Base-by-base conservation (phyloP, 2,797 vertebrate genomes). In the Antennarius maculatus region DNA sequence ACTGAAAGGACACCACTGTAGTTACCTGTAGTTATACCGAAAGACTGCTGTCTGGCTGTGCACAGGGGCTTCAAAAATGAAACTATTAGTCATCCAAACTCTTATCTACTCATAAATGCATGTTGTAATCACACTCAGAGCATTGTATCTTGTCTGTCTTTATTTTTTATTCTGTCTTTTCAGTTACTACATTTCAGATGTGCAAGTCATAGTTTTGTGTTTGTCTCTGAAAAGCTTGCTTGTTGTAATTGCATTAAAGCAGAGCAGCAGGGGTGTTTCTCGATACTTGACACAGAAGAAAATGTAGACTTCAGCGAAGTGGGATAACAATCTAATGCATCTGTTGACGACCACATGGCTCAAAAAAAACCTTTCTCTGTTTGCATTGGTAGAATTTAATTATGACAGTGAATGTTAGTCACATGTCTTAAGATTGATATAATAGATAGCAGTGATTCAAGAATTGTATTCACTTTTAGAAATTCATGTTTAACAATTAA, bases 41-140 rank as follows among this genome's bases (percentile, higher is more conserved):
- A 80, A 70, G 66, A 83, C 69, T 53, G 69, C 72, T 66, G 67
- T 81, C 82, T 79, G 74, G 56, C 47, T 74, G 71, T 51, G 74
- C 81, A 71, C 68, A 66, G 84, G 73, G 61, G 51, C 28, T 81
- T 72, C 71, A 75, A 69, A 85, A 86, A 89, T 79, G 86, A 79
- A 76, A 50, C 58, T 37, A 69, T 63, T 73, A 80, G 76, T 86
- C 83, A 80, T 68, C 56, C 14, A 0, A 71, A 67, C 60, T 62
- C 63, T 55, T 14, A 2, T 71, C 59, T 16, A 49, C 74, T 78
- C 68, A 79, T 77, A 81, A 83, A 83, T 80, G 74, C 45, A 51
- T 57, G 46, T 71, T 73, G 71, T 54, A 81, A 68, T 69, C 57
- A 69, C 59, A 85, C 76, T 83, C 86, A 79, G 80, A 79, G 82